A percentile compares a stretch with the other conserved stretches of the same genome.
Evolutionary conservation across 2,113 vertebrate species (phyloP).

Genomic region (Epinephelus lanceolatus): DNA sequence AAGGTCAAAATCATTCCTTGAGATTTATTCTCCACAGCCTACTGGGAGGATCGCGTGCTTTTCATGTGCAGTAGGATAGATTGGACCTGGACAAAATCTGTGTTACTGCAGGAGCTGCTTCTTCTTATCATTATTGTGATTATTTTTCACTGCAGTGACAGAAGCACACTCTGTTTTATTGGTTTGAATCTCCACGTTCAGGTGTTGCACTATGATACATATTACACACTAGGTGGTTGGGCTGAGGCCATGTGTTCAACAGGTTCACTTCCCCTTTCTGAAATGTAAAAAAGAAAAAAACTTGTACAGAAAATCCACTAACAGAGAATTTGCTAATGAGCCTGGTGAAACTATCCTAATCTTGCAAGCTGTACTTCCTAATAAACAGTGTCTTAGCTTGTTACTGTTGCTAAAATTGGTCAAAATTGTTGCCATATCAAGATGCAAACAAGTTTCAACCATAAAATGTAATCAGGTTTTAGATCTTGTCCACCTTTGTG

Average conservation of each 20-base stretch:
- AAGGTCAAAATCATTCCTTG: slow-evolving; percentile 30
- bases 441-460: too few species aligned
- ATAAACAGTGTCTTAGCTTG: too few species aligned
- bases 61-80: background rate
- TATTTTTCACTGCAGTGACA: too few species aligned
- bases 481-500: too few species aligned
- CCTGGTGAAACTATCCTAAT: too few species aligned
- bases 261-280: slow-evolving; percentile 34
- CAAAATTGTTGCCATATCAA: too few species aligned
- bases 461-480: too few species aligned
- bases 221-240: background rate
- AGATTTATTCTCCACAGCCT: slow-evolving; percentile 7
- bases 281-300: background rate
- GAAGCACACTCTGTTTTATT: background rate
- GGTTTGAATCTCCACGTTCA: background rate
- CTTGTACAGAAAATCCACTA: background rate
- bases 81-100: background rate
- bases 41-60: background rate
- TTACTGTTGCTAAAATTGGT: too few species aligned
- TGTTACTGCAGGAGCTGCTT: too few species aligned
- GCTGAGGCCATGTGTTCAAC: slow-evolving; percentile 58
- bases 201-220: background rate
- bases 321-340: background rate
- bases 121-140: too few species aligned
- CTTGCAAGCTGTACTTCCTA: too few species aligned